A percentile compares a stretch with the other conserved stretches of the same genome.
phyloP scores from a whole-genome alignment of 2,888 invertebrate species.

The Ornithoptera alexandrae region DNA sequence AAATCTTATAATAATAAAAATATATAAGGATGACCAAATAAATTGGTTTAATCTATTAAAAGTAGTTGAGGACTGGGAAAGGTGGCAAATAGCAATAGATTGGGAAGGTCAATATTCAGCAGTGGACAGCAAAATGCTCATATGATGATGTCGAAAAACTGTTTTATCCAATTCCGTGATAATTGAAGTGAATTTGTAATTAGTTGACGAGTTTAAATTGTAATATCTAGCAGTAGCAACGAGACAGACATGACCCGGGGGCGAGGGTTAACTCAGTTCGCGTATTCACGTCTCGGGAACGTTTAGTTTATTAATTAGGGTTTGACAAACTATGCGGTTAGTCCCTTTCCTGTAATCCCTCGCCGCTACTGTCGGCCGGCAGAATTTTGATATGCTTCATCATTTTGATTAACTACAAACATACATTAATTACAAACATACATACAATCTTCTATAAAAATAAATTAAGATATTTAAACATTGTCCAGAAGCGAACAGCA shows the following conservation, averaged over 20 bases:
- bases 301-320: slow-evolving; percentile 60
- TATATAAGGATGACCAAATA: too few relatives aligned
- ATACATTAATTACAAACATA: neutral
- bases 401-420: slow-evolving; percentile 20
- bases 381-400: slow-evolving; percentile 28
- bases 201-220: slow-evolving; percentile 28
- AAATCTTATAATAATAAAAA: too few relatives aligned
- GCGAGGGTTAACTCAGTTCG: slow-evolving; percentile 38
- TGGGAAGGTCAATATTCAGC: too few relatives aligned
- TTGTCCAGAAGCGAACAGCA: too few relatives aligned
- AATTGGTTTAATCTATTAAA: too few relatives aligned
- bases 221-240: slow-evolving; percentile 36
- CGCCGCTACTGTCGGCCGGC: slow-evolving; percentile 31
- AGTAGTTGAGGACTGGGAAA: too few relatives aligned
- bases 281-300: slow-evolving; percentile 38
- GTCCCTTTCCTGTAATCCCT: slow-evolving; percentile 35
- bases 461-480: too few relatives aligned
- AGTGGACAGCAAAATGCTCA: too few relatives aligned
- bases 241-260: slow-evolving; percentile 37
- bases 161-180: neutral
- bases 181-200: slow-evolving; percentile 17
- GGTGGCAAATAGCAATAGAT: too few relatives aligned
- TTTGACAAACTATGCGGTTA: slow-evolving; percentile 64
- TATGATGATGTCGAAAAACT: neutral
- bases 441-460: too few relatives aligned